These are phyloP conservation scores for Elaeidobius kamerunicus DNA, from an alignment of 2,888 invertebrate genomes.

Conservation along the genomic window DNA sequence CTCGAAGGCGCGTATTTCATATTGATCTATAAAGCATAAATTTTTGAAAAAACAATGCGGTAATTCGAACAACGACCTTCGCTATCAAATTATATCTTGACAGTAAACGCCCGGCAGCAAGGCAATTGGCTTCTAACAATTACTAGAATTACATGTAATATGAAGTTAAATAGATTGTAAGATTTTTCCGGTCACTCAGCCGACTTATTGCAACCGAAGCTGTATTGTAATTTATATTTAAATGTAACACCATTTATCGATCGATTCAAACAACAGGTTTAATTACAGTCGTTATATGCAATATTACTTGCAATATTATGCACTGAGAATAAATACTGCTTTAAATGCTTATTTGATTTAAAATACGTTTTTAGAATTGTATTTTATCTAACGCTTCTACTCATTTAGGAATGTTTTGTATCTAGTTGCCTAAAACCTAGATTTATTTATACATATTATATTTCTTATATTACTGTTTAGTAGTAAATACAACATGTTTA, in stretches of 20 bases:
- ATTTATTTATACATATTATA: too few relatives aligned
- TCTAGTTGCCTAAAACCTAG: too few relatives aligned
- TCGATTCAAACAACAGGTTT: neutral
- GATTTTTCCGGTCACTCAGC: constrained; percentile 9
- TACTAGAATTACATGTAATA: constrained; percentile 16
- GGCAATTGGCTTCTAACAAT: constrained; percentile 12
- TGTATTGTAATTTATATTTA: constrained; percentile 19
- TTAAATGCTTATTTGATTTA: neutral
- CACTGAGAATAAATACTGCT: neutral
- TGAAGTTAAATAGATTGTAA: constrained; percentile 13
- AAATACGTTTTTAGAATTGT: too few relatives aligned
- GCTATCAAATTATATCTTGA: constrained; percentile 18
- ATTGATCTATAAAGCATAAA: constrained; percentile 8
- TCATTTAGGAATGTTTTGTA: too few relatives aligned
- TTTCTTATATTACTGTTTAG: too few relatives aligned
- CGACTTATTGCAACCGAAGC: constrained; percentile 5
- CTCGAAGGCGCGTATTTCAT: constrained; percentile 15
- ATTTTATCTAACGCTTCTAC: too few relatives aligned
- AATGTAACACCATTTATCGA: constrained; percentile 13
- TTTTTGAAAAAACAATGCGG: constrained; percentile 4
- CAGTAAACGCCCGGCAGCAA: constrained; percentile 11
- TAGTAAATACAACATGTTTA: too few relatives aligned
- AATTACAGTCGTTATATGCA: constrained; percentile 7
- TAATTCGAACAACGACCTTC: constrained; percentile 16
- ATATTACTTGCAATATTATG: constrained; percentile 5